Base-by-base conservation (phyloP, 2,113 vertebrate genomes). In the Psettodes erumei region DNA sequence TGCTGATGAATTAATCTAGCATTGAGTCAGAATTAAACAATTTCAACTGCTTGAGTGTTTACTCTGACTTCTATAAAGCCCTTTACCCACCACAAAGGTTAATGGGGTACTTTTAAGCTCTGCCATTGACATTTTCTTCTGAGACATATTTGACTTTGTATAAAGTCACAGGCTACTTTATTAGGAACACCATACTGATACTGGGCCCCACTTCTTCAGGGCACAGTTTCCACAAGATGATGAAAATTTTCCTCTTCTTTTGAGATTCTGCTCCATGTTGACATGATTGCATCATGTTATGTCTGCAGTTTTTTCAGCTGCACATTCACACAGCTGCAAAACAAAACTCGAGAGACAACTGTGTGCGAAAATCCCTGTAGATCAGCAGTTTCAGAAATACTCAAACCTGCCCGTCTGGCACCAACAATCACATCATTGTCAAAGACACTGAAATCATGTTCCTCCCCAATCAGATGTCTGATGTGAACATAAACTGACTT, bases 61-160 rank as follows among this genome's bases (percentile, higher is more conserved):
- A n/a, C 43, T 35, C 38, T 64, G 58, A 71, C 42, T 60, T 56
- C 53, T 54, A 6, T 71, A 48, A 54, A 75, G 62, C 70, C 47
- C 54, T 35, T 76, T 37, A 27, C 60, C 47, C 55, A 45, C 30
- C 7, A 16, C 8, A 3, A 3, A 33, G 37, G 8, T 30, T 32
- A 56, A 27, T 23, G 13, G 40, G 27, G 28, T 30, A 35, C 43
- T 48, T 50, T 53, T 27, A 19, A 50, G 23, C 25, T 43, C 43
- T 16, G 32, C 28, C 50, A 43, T 10, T 50, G 51, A 64, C 56
- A 43, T 37, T 19, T 37, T 51, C 11, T 27, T 35, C 28, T 56
- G 32, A 75, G 28, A 63, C 23, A 33, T 16, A 11, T 38, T 30
- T 48, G 33, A 64, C 51, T 18, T 56, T n/a, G n/a, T n/a, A n/a